phyloP scores from a whole-genome alignment of 1,140 invertebrate genomes.

The Trichomalopsis sarcophagae region DNA sequence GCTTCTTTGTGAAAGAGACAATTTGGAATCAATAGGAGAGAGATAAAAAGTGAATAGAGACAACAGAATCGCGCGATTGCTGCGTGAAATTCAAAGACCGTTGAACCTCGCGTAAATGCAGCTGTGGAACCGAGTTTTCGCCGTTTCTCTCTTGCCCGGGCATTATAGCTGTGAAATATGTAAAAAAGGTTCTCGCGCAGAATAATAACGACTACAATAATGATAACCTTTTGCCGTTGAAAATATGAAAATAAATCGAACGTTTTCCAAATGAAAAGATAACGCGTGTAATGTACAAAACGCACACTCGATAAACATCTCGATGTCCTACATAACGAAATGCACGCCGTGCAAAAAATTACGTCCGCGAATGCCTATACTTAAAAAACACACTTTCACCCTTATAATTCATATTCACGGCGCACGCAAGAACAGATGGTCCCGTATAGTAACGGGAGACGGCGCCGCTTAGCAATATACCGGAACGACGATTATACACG shows the following conservation, averaged over 20 bases:
- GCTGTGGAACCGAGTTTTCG: not conserved
- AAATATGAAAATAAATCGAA: not conserved
- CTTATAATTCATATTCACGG: slow-evolving; percentile 15
- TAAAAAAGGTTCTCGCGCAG: slow-evolving; percentile 10
- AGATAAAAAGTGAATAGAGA: slow-evolving; percentile 8
- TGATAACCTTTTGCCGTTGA: slow-evolving; percentile 15
- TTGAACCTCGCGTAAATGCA: slow-evolving; percentile 20
- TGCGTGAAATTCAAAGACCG: slow-evolving; percentile 16
- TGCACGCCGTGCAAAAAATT: not conserved
- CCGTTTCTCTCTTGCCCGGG: not conserved
- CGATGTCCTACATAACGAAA: not conserved
- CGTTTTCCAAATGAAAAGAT: not conserved
- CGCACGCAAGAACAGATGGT: slow-evolving; percentile 25
- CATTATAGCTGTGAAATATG: not conserved
- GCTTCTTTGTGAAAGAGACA: not conserved
- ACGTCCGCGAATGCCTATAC: not conserved
- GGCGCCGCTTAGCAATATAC: slow-evolving; percentile 27
- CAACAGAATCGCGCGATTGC: slow-evolving; percentile 9
- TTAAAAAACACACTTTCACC: slow-evolving; percentile 10
- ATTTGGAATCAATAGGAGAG: not conserved
- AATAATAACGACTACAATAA: slow-evolving; percentile 43
- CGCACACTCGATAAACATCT: not conserved
- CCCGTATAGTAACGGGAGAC: slow-evolving; percentile 26
- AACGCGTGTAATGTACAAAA: not conserved
- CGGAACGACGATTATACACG: slow-evolving; percentile 5